Evolutionary conservation across 1,140 invertebrate genomes (phyloP).

Genomic region (Diploscapter pachys): DNA sequence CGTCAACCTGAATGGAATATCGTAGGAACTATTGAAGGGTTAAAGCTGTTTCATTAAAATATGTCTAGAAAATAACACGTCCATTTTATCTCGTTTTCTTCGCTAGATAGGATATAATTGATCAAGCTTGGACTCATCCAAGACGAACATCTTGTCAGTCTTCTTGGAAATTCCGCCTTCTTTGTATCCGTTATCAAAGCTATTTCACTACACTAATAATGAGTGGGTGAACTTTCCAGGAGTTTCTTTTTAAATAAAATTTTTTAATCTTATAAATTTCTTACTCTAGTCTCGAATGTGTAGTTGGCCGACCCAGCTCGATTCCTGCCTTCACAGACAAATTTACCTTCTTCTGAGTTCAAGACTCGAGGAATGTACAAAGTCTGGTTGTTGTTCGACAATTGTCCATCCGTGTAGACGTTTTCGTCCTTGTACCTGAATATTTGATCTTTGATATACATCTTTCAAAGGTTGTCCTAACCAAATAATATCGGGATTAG

Average conservation of each 20-base stretch:
- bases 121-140: too few relatives aligned
- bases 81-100: not conserved
- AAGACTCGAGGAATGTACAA: slow-evolving; percentile 9
- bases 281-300: slow-evolving; percentile 11
- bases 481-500: too few relatives aligned
- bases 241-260: not conserved
- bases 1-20: too few relatives aligned
- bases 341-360: not conserved
- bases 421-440: slow-evolving; percentile 14
- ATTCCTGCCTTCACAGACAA: slow-evolving; percentile 7
- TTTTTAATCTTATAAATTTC: not conserved
- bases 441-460: not conserved
- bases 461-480: too few relatives aligned
- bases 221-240: not conserved
- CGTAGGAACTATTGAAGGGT: too few relatives aligned
- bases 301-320: slow-evolving; percentile 7
- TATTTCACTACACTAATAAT: too few relatives aligned
- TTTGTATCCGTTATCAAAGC: too few relatives aligned
- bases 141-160: not conserved
- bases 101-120: not conserved
- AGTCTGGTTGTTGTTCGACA: slow-evolving; percentile 11
- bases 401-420: slow-evolving; percentile 5
- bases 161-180: not conserved
- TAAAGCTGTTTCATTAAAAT: too few relatives aligned
- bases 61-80: too few relatives aligned